These are phyloP conservation scores for Colostygia pectinataria DNA, from an alignment of 2,888 invertebrate genomes.

Conservation along the genomic window DNA sequence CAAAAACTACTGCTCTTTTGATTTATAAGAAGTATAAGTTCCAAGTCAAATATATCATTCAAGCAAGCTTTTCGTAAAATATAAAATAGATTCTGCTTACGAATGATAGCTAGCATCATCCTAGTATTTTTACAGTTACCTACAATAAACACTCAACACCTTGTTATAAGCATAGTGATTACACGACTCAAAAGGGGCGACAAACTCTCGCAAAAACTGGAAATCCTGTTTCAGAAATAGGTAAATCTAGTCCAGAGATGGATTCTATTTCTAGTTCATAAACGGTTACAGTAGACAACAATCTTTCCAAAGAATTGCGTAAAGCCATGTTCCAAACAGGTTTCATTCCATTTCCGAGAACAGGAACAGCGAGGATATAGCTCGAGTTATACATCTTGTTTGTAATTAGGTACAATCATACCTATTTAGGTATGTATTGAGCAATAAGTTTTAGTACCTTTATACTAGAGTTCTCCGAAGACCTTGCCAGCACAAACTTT, in stretches of 20 bases:
- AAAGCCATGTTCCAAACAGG: conserved; percentile 9
- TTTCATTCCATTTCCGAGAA: conserved; percentile 9
- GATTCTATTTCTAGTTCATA: conserved; percentile 11
- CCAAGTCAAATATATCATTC: too few relatives aligned
- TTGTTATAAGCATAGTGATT: background rate
- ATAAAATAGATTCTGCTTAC: too few relatives aligned
- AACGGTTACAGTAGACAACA: conserved; percentile 14
- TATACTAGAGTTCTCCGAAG: too few relatives aligned
- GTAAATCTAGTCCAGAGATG: conserved; percentile 3
- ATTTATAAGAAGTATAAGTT: too few relatives aligned
- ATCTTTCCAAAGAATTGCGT: conserved; percentile 14
- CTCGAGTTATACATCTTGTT: background rate
- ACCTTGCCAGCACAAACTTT: too few relatives aligned
- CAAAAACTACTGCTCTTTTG: too few relatives aligned
- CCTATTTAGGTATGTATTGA: too few relatives aligned
- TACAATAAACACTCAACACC: background rate
- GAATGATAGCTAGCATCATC: too few relatives aligned
- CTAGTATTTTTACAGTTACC: background rate
- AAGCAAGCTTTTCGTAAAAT: too few relatives aligned
- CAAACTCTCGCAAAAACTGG: background rate
- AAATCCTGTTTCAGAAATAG: conserved; percentile 8
- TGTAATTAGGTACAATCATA: too few relatives aligned
- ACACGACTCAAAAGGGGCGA: background rate
- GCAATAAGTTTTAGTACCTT: too few relatives aligned
- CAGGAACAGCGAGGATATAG: background rate